Evolutionary conservation across 2,797 vertebrate genomes (phyloP), one percentile per base, ranked within the genome.

Genomic region (Enteromius radiatus): DNA sequence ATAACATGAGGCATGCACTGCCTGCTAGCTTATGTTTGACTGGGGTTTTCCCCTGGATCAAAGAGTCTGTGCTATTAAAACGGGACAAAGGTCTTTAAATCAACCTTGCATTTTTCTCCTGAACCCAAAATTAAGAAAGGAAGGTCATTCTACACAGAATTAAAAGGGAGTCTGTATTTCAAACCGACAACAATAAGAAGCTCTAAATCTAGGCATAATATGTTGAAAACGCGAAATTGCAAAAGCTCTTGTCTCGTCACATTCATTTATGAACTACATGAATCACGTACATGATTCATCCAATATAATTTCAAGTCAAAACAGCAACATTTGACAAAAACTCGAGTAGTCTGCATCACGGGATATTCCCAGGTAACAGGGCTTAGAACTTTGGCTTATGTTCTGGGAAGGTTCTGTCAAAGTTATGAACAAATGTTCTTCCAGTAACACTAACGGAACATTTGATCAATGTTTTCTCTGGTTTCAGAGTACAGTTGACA

Each of bases 11-110:
- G 47, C 23, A 31, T 56, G 10, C 10, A 36, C 26, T 26, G 61
- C 49, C 41, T 63, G 45, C 38, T 54, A 19, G 10, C 63, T 47
- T 71, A 41, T 26, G 38, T 56, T 76, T 59, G 43, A 33, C 69
- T 47, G 17, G 59, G 19, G 33, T 14, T 41, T 80, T 73, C 36
- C 5, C 8, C 3, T 15, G 45, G 49, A 81, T 73, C 70, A 73
- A 74, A 74, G 70, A 41, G 23, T 28, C 31, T 3, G 31, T 14
- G 31, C 77, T 79, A 68, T 68, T 79, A 68, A 38, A 69, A 41
- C 8, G 17, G 45, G 47, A 54, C 33, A 54, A 2, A 33, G 15
- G 23, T 21, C 8, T 69, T 68, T 59, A 69, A 79, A 69, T 68
- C 64, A 69, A 38, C 15, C 52, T 56, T 14, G 21, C 1, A n/a